Evolutionary conservation across 2,113 vertebrate species (phyloP).

Genomic region (Gambusia affinis): DNA sequence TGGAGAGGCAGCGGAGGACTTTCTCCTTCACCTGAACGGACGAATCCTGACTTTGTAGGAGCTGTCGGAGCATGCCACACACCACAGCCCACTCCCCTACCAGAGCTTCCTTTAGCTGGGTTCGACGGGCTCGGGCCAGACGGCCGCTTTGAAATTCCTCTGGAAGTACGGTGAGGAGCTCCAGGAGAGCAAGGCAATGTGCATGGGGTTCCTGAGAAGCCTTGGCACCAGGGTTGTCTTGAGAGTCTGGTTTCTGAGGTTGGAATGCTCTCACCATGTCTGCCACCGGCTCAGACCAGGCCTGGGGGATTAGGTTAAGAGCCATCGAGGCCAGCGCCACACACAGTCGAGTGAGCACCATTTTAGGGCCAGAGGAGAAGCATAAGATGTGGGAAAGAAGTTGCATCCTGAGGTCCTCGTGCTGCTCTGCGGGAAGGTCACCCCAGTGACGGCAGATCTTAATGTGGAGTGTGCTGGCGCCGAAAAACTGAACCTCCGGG

Average conservation of each 20-base stretch:
- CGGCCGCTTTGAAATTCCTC: slow-evolving; percentile 96
- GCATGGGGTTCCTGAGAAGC: slow-evolving; percentile 67
- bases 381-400: slow-evolving; percentile 90
- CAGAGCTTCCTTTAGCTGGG: slow-evolving; percentile 88
- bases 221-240: slow-evolving; percentile 62
- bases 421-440: slow-evolving; percentile 89
- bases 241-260: slow-evolving; percentile 80
- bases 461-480: slow-evolving; percentile 93
- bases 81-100: slow-evolving; percentile 86
- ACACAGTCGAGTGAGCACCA: slow-evolving; percentile 94
- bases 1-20: slow-evolving; percentile 92
- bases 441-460: slow-evolving; percentile 96
- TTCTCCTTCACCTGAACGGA: slow-evolving; percentile 82
- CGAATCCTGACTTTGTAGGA: slow-evolving; percentile 89
- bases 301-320: slow-evolving; percentile 90
- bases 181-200: slow-evolving; percentile 89
- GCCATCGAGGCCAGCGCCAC: slow-evolving; percentile 93
- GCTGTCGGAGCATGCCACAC: slow-evolving; percentile 90
- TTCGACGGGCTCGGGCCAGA: slow-evolving; percentile 86
- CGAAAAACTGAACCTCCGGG: slow-evolving; percentile 98
- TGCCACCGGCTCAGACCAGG: slow-evolving; percentile 90
- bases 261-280: slow-evolving; percentile 95
- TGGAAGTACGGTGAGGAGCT: slow-evolving; percentile 92
- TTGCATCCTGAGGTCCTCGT: slow-evolving; percentile 89
- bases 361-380: slow-evolving; percentile 92